Evolutionary conservation across 2,113 vertebrate species (phyloP), one percentile per base, ranked within the genome.

Genomic region (Tapirus terrestris): DNA sequence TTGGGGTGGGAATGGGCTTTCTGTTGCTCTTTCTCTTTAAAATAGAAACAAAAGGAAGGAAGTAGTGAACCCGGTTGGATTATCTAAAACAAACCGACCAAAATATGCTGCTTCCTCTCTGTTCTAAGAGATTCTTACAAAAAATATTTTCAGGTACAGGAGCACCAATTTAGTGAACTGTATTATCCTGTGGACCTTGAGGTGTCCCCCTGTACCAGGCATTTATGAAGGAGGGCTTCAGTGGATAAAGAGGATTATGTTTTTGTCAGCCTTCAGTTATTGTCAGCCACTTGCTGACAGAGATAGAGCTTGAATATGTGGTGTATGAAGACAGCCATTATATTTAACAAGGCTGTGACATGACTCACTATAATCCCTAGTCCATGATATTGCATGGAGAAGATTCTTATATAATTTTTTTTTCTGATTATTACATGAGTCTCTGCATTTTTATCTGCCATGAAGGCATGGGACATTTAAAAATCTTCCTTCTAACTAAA

Each of bases 41-140:
- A 68, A 73, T 73, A 60, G 61, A 89, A 97, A 45, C 20, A 48
- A 68, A 89, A 85, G 75, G 75, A 81, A 95, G 80, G 14, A 21
- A 75, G 16, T 43, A 51, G 31, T 16, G 31, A 86, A 31, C 29
- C 21, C 89, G 7, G 6, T 65, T 94, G 68, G 48, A 20, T 89
- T 89, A 43, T 82, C 45, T 70, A 14, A 83, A 21, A 81, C 45
- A 58, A 58, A 67, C 14, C 51, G 16, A 17, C 51, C 51, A 45
- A 48, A 39, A 16, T 39, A 33, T 6, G 23, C 58, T 65, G 17
- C 27, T 58, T 79, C 27, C 18, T 25, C 3, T 45, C 2, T 67
- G 11, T 21, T 60, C 76, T 43, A 48, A 77, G 33, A 76, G 56
- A 63, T n/a, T 33, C 36, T 68, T 25, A 31, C 5, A 29, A n/a